Percentiles rank a stretch among this genome's conserved stretches.
These are phyloP conservation scores for Laothoe populi DNA, from an alignment of 2,888 invertebrate genomes.

Conservation along the genomic window DNA sequence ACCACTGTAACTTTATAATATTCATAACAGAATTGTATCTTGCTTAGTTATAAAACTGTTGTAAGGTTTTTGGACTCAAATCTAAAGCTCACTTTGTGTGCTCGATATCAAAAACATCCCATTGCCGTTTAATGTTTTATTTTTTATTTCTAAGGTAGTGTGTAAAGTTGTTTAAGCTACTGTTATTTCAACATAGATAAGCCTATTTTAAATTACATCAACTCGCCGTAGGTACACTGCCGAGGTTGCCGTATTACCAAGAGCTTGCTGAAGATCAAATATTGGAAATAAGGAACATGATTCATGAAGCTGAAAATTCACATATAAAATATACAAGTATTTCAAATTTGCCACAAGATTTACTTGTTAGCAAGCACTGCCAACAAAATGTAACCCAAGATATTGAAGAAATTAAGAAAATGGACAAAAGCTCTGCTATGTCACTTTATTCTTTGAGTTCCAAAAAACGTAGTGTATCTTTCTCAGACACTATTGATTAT, in stretches of 20 bases:
- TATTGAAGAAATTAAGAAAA: background rate
- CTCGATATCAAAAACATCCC: too few species aligned
- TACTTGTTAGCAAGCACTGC: background rate
- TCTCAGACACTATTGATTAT: constrained; percentile 42
- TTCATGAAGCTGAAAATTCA: constrained; percentile 36
- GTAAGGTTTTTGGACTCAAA: too few species aligned
- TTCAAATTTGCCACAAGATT: background rate
- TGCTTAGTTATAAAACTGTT: too few species aligned
- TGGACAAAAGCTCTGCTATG: constrained; percentile 25
- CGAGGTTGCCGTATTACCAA: constrained; percentile 60
- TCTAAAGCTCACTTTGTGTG: too few species aligned
- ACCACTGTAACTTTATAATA: too few species aligned
- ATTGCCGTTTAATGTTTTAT: background rate
- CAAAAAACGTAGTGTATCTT: constrained; percentile 48
- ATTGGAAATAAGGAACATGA: constrained; percentile 40
- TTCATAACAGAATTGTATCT: too few species aligned
- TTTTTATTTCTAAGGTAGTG: too few species aligned
- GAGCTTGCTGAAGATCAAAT: constrained; percentile 58
- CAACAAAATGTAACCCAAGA: background rate
- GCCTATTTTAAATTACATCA: constrained; percentile 52
- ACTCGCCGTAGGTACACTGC: constrained; percentile 72
- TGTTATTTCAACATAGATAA: constrained; percentile 30
- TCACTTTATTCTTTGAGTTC: constrained; percentile 43
- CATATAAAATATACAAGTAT: background rate
- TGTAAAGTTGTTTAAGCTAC: constrained; percentile 1